Evolutionary conservation across 2,888 invertebrate genomes (phyloP).

Genomic region (Nemurella pictetii): DNA sequence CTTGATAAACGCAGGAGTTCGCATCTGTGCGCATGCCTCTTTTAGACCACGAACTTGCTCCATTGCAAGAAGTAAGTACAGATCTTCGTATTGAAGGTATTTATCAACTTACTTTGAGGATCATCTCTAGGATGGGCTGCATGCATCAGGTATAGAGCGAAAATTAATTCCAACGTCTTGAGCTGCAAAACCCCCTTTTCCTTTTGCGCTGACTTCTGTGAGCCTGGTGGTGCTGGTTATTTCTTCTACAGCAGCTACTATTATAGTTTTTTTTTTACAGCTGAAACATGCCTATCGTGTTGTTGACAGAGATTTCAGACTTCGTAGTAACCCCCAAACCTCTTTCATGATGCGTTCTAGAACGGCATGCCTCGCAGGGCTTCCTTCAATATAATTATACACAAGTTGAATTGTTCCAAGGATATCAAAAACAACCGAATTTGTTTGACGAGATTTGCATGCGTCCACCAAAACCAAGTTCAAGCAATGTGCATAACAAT

Average conservation of each 20-base stretch:
- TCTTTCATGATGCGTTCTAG: background rate
- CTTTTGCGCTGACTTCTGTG: background rate
- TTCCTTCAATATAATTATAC: slow-evolving; percentile 38
- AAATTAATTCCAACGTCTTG: background rate
- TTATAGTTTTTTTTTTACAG: slow-evolving; percentile 6
- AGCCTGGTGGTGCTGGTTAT: background rate
- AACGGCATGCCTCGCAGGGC: slow-evolving; percentile 37
- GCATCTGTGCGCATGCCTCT: background rate
- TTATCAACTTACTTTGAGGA: background rate
- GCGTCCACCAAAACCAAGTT: slow-evolving; percentile 35
- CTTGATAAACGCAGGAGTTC: background rate
- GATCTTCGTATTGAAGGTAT: background rate
- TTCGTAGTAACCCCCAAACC: background rate
- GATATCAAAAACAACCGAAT: slow-evolving; percentile 24
- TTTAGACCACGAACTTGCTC: background rate
- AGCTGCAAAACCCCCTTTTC: background rate
- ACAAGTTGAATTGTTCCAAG: slow-evolving; percentile 37
- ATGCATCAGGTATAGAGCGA: background rate
- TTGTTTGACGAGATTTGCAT: no score
- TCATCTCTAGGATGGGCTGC: background rate
- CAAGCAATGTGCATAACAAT: slow-evolving; percentile 31
- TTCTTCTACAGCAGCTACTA: background rate
- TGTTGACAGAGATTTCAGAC: slow-evolving; percentile 2
- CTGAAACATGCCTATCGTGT: background rate
- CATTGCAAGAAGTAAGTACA: background rate